Conservation (phyloP, 35 echinoderm and acorn worm species). For the Eucidaris tribuloides region DNA sequence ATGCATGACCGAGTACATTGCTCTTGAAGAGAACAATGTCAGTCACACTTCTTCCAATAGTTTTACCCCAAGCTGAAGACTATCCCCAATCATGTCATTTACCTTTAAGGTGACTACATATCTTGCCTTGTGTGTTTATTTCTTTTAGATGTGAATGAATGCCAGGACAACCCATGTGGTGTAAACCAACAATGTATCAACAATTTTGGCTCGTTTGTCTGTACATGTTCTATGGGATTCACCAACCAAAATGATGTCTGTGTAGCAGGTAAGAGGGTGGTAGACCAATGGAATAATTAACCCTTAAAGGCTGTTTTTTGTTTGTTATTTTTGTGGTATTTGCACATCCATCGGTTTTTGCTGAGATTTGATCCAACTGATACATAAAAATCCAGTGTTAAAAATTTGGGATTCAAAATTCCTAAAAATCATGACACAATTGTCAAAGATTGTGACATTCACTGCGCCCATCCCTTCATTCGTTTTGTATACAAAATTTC, state of each 20-base stretch:
- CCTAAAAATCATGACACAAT: no score
- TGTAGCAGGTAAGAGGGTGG: neutral
- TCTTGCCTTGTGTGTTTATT: neutral
- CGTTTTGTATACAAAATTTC: no score
- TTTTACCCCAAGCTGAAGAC: no score
- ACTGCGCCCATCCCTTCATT: no score
- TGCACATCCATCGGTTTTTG: no score
- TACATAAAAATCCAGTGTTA: no score
- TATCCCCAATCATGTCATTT: neutral
- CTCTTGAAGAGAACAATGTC: no score
- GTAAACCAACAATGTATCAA: conserved; percentile 19
- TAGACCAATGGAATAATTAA: neutral
- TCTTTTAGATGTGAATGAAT: conserved; percentile 38
- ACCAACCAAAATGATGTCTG: neutral
- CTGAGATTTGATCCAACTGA: no score
- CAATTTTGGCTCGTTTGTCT: neutral
- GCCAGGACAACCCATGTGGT: neutral
- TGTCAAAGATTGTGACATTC: no score
- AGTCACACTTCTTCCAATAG: neutral
- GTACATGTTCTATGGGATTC: conserved; percentile 16
- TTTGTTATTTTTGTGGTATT: no score
- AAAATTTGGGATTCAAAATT: no score
- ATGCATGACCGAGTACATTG: no score
- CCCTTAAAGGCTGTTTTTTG: neutral
- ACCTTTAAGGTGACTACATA: neutral